Percentiles rank a stretch among this genome's conserved stretches.
These are phyloP conservation scores for Orthonyx spaldingii DNA, from an alignment of 2,113 vertebrate species.

Conservation along the genomic window DNA sequence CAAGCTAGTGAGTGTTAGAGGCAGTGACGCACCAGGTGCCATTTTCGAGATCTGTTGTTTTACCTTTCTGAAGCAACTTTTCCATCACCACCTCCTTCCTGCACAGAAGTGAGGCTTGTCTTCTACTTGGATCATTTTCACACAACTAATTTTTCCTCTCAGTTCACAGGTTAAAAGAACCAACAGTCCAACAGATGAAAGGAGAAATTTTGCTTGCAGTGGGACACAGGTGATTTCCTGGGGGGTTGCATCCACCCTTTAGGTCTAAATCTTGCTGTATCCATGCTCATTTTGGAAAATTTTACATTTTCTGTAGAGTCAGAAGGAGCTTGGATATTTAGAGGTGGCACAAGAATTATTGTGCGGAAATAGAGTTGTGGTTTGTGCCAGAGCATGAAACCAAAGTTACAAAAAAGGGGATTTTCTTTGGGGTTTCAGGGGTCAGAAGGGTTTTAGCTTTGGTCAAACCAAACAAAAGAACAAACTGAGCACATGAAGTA, in stretches of 20 bases:
- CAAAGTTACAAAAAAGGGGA: not conserved
- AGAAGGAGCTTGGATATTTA: not conserved
- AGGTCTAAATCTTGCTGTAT: not conserved
- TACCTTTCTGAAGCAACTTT: not conserved
- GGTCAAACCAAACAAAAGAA: not conserved
- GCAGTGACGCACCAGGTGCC: not conserved
- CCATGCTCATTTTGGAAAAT: not conserved
- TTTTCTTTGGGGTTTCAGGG: rapidly evolving
- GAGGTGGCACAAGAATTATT: not conserved
- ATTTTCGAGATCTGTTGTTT: not conserved
- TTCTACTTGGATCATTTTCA: not conserved
- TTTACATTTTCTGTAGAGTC: rapidly evolving
- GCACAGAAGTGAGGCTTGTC: not conserved
- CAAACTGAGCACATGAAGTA: not conserved
- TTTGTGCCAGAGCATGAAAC: not conserved
- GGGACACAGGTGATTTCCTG: not conserved
- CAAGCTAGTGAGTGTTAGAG: not conserved
- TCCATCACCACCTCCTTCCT: not conserved
- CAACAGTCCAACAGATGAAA: not conserved
- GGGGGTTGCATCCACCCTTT: not conserved
- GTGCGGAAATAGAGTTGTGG: not conserved
- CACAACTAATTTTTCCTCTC: not conserved
- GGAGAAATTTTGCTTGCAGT: not conserved
- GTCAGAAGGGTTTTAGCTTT: not conserved
- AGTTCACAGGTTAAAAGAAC: not conserved